Evolutionary conservation across 2,888 invertebrate species (phyloP), one percentile per base, ranked within the genome.

Genomic region (Poecilobothrus nobilitatus): DNA sequence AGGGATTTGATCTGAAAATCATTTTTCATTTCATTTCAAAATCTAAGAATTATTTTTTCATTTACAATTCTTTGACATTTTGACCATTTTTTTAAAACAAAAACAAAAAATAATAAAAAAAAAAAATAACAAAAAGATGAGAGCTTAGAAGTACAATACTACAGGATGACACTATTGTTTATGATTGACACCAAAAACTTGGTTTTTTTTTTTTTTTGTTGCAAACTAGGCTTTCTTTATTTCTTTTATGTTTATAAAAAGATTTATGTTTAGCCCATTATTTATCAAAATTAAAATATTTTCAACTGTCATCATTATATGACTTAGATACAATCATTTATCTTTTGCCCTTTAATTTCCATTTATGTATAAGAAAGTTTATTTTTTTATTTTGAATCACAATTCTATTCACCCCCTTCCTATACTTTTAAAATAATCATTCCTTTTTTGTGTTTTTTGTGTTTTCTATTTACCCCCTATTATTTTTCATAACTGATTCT

Each of bases 251-350:
- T 53, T 53, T 53, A 4, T 27, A 27, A 27, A 27, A 27, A 15
- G n/a, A 53, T 53, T 53, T 53, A 53, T 53, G 12, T 53, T 53
- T 8, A 2, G 53, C 53, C 53, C 18, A 53, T 53, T 53, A 53
- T 53, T 53, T 53, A 53, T 53, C 53, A 53, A 53, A 53, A 53
- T 53, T 53, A 53, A 53, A 53, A 53, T 15, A 18, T 53, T 53
- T 53, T 12, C 53, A 53, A 53, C 53, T 53, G 53, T 53, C 53
- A 53, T 53, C 53, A 53, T 53, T 53, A 41, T 41, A 53, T 53
- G 53, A 53, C 53, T 53, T 53, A 9, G 2, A 53, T 53, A 53
- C 53, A 53, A 15, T 53, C 53, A 53, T 53, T 53, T 53, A 53
- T 53, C 53, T 53, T 27, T 41, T 53, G 12, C 6, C 53, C 53